Base-by-base conservation (phyloP, 2,888 invertebrate genomes). In the Drosophila prolongata region DNA sequence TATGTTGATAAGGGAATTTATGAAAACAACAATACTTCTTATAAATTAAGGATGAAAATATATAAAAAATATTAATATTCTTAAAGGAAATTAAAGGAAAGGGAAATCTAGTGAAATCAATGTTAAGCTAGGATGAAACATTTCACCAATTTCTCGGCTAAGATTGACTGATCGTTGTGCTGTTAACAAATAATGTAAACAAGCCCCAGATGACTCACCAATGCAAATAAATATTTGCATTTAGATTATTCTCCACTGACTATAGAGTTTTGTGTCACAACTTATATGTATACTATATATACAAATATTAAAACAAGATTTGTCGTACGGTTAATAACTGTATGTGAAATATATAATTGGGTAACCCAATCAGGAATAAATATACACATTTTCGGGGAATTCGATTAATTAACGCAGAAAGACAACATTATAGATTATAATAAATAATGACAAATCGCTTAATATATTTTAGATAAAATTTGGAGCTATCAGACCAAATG, bases 401-500 rank as follows among this genome's bases (percentile, higher is more conserved):
- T 44, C 44, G 13, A 44, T 24, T 44, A 11, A n/a, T 44, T 6
- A 44, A n/a, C n/a, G 3, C 46, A 27, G 46, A 6, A n/a, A 46
- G 27, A 27, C 46, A 46, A 10, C n/a, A 27, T n/a, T n/a, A n/a
- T n/a, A 27, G 24, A 44, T 27, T n/a, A 44, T 10, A 46, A 27
- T 5, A 13, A 46, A 46, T 46, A n/a, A 46, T 46, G 46, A 30
- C 14, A 46, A 27, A 46, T 46, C 27, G 47, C 10, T n/a, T 34
- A 1, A 30, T 34, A 47, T 47, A 24, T n/a, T 27, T 3, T n/a
- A 19, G 13, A 27, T n/a, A n/a, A 14, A 0, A 6, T 4, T 1
- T 9, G 47, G 14, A 47, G 30, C 30, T 34, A 6, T 34, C 10
- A 11, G 35, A 9, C 35, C 30, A 30, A 30, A 6, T 30, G 30